These are phyloP conservation scores for Malacoraja senta DNA, from an alignment of 2,797 vertebrate genomes.

Conservation along the genomic window DNA sequence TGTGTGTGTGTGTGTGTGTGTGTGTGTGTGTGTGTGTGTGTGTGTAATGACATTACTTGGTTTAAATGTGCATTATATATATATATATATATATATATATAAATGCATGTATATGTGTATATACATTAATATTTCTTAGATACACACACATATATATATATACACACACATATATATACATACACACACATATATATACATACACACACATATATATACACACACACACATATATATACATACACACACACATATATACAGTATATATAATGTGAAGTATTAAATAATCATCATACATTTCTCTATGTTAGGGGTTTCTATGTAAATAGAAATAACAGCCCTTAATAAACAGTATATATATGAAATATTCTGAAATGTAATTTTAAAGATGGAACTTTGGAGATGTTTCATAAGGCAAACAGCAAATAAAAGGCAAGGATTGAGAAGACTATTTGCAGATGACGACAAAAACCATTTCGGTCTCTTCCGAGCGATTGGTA, in stretches of 20 bases:
- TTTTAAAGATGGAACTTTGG: not conserved
- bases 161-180: too few species aligned
- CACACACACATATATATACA: not conserved
- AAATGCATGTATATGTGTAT: too few species aligned
- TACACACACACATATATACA: too few species aligned
- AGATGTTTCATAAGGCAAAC: not conserved
- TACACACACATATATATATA: not conserved
- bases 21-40: too few species aligned
- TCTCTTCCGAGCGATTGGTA: not conserved
- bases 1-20: too few species aligned
- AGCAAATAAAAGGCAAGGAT: not conserved
- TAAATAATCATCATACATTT: not conserved
- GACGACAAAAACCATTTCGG: not conserved
- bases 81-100: too few species aligned
- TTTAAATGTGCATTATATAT: too few species aligned
- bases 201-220: too few species aligned
- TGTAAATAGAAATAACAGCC: not conserved
- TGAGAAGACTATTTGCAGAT: not conserved
- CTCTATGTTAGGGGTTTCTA: not conserved
- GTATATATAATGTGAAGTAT: not conserved
- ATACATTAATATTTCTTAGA: too few species aligned
- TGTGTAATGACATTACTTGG: too few species aligned
- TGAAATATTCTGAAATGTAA: not conserved
- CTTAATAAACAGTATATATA: not conserved
- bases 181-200: too few species aligned